Evolutionary conservation across 1,140 invertebrate genomes (phyloP), one percentile per base, ranked within the genome.

Genomic region (Nebria ingens): DNA sequence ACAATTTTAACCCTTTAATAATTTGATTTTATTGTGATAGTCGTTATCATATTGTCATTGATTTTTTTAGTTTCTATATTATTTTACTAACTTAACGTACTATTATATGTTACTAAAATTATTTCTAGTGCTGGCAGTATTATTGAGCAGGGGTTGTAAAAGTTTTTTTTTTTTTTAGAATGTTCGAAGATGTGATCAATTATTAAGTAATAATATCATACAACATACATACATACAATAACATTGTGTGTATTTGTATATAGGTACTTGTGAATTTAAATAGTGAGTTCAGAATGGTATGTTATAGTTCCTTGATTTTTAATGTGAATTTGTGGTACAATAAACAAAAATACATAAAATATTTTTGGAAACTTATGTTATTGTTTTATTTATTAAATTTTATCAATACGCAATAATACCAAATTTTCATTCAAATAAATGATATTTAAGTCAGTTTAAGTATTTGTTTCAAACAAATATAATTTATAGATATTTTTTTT

Each of bases 111-210:
- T 45, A 45, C 15, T 45, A 45, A 9, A 12, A 4, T 45, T 12
- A 45, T 17, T 45, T 12, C 15, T 34, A 21, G 55, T n/a, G 54
- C 19, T 60, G 51, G 58, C 64, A 65, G 64, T 65, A 65, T 65
- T 65, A 65, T 62, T 61, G 58, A 62, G 59, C 63, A 64, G 63
- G 61, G 59, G 40, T 45, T 45, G 40, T 12, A 45, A 11, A 45
- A 6, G 25, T 34, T 34, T n/a, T n/a, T n/a, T n/a, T n/a, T n/a
- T n/a, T n/a, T n/a, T 34, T 34, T 6, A 34, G 25, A n/a, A 34
- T 34, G 25, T 9, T 34, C 25, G 25, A 34, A 9, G 25, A 34
- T 34, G 25, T 34, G 25, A 34, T 34, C 25, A 9, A 9, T 34
- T 34, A 34, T 34, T 34, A 9, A 34, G 25, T 9, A 34, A 34